These are phyloP conservation scores for Nyctalus aviator DNA, from an alignment of 2,797 vertebrate genomes.

Conservation along the genomic window DNA sequence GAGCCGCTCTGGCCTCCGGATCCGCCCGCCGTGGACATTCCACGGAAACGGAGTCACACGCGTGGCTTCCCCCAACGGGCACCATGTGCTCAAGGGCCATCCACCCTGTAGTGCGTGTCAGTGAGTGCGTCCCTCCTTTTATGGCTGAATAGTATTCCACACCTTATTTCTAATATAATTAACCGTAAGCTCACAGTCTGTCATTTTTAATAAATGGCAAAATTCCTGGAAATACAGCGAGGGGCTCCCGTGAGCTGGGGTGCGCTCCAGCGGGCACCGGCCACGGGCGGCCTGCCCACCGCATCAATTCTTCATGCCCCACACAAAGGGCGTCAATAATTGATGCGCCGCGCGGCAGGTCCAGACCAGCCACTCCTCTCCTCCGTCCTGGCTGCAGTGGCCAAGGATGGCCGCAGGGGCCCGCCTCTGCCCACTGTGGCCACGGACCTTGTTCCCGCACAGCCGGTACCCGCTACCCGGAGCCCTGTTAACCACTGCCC, in stretches of 20 bases:
- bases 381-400: background rate
- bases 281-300: accelerated
- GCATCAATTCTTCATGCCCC: constrained; percentile 85
- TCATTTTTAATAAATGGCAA: background rate
- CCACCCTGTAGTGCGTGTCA: accelerated
- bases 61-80: background rate
- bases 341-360: background rate
- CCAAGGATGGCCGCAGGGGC: too few species aligned
- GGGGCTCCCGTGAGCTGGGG: background rate
- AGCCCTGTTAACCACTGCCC: background rate
- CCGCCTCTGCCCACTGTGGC: accelerated
- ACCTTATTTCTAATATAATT: background rate
- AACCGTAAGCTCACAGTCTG: background rate
- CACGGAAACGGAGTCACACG: accelerated
- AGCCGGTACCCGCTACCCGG: too few species aligned
- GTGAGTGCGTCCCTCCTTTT: background rate
- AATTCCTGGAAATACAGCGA: background rate
- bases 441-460: accelerated
- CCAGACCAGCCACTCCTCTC: background rate
- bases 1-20: too few species aligned
- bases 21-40: background rate
- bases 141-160: background rate
- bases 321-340: constrained; percentile 82
- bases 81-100: background rate
- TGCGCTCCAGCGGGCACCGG: accelerated